Evolutionary conservation across 2,888 invertebrate species (phyloP).

Genomic region (Biston stratarius): DNA sequence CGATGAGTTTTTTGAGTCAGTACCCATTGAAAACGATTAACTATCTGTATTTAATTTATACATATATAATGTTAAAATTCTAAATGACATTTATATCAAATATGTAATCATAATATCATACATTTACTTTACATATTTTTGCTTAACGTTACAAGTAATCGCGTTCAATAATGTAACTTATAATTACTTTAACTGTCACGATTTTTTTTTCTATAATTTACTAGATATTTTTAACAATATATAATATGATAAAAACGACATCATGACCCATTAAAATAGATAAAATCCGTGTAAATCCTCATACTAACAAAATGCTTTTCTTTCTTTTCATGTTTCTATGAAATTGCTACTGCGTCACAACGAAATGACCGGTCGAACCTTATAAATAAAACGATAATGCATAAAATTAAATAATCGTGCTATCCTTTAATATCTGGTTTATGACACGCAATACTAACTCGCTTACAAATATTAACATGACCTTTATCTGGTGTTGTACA

Average conservation of each 20-base stretch:
- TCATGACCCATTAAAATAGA: conserved; percentile 22
- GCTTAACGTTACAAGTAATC: no score
- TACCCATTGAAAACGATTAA: not conserved
- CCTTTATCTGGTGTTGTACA: conserved; percentile 61
- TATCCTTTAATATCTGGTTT: conserved; percentile 84
- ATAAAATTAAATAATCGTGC: conserved; percentile 57
- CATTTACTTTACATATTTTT: no score
- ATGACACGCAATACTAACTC: conserved; percentile 82
- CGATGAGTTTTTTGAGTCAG: not conserved
- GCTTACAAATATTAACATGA: conserved; percentile 70
- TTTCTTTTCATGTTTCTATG: conserved; percentile 87
- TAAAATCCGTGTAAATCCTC: conserved; percentile 63
- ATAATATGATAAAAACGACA: not conserved
- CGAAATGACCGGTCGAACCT: conserved; percentile 69
- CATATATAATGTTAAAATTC: no score
- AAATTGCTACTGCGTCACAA: conserved; percentile 79
- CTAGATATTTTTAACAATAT: not conserved
- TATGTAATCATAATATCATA: no score
- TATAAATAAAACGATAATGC: conserved; percentile 63
- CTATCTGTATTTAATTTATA: no score
- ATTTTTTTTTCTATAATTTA: not conserved
- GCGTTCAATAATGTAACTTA: not conserved
- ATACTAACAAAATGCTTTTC: conserved; percentile 85
- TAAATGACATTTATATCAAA: no score
- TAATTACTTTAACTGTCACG: not conserved